phyloP scores from a whole-genome alignment of 2,113 vertebrate genomes.

The Oryzias javanicus region DNA sequence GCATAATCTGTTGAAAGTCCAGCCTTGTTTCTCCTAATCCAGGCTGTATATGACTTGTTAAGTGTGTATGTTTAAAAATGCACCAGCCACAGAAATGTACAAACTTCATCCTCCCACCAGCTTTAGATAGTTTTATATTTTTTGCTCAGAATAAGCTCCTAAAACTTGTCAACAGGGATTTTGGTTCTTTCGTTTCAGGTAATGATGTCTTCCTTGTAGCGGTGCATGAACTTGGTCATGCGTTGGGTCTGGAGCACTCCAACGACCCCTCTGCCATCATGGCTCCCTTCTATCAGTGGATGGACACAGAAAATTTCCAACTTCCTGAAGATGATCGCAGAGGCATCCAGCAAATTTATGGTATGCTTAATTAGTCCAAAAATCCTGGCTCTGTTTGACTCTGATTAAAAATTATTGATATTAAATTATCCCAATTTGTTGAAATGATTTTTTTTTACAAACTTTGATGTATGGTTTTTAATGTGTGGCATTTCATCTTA shows the following conservation, averaged over 20 bases:
- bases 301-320: slow-evolving; percentile 88
- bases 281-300: slow-evolving; percentile 95
- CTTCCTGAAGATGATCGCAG: slow-evolving; percentile 86
- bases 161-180: background rate
- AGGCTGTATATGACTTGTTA: background rate
- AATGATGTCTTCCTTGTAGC: slow-evolving; percentile 90
- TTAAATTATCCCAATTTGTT: no score
- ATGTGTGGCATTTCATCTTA: no score
- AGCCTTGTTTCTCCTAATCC: background rate
- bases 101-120: slow-evolving; percentile 28
- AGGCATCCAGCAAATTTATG: slow-evolving; percentile 88
- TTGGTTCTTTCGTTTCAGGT: slow-evolving; percentile 66
- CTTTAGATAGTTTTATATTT: slow-evolving; percentile 15
- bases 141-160: background rate
- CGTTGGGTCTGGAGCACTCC: slow-evolving; percentile 89
- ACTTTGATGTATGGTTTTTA: no score
- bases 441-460: no score
- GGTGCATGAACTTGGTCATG: slow-evolving; percentile 89
- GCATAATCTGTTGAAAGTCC: slow-evolving; percentile 28
- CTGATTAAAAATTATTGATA: background rate
- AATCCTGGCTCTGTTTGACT: background rate
- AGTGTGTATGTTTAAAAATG: slow-evolving; percentile 28
- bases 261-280: slow-evolving; percentile 90
- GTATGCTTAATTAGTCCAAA: slow-evolving; percentile 42
- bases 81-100: slow-evolving; percentile 6